phyloP scores from a whole-genome alignment of 2,113 vertebrate species.

The Colistium nudipinnis region DNA sequence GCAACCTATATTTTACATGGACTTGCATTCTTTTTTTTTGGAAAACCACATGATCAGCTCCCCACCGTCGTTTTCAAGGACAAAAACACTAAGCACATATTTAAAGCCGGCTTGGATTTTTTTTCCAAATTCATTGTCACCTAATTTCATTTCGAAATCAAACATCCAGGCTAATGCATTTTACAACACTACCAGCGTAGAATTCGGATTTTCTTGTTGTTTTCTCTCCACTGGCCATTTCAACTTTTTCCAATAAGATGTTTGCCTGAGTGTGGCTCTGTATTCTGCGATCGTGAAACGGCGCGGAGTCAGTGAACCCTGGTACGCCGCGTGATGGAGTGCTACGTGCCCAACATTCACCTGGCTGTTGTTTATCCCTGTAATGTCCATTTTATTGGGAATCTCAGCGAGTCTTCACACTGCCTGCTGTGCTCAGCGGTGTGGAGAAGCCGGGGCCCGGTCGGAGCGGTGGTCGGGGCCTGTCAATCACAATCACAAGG shows the following conservation, averaged over 20 bases:
- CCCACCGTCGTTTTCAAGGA: conserved; percentile 71
- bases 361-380: conserved; percentile 85
- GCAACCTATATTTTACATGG: conserved; percentile 78
- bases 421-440: conserved; percentile 83
- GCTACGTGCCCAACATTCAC: conserved; percentile 82
- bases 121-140: conserved; percentile 16
- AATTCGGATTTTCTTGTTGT: no score
- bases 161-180: background rate
- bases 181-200: background rate
- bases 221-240: conserved; percentile 40
- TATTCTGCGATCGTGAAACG: conserved; percentile 78
- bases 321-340: conserved; percentile 80
- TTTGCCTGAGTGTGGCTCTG: conserved; percentile 74
- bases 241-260: conserved; percentile 75
- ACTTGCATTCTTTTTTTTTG: conserved; percentile 68
- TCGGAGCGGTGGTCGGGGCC: conserved; percentile 81
- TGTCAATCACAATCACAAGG: conserved; percentile 85
- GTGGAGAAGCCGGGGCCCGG: conserved; percentile 79
- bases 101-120: conserved; percentile 35
- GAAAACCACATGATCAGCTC: conserved; percentile 57
- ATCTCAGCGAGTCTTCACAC: conserved; percentile 82
- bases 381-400: conserved; percentile 88
- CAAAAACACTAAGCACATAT: conserved; percentile 66
- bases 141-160: conserved; percentile 18
- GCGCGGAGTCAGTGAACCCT: conserved; percentile 82